Percentiles rank a stretch among this genome's conserved stretches.
phyloP scores from a whole-genome alignment of 2,797 vertebrate species.

The Thaleichthys pacificus region DNA sequence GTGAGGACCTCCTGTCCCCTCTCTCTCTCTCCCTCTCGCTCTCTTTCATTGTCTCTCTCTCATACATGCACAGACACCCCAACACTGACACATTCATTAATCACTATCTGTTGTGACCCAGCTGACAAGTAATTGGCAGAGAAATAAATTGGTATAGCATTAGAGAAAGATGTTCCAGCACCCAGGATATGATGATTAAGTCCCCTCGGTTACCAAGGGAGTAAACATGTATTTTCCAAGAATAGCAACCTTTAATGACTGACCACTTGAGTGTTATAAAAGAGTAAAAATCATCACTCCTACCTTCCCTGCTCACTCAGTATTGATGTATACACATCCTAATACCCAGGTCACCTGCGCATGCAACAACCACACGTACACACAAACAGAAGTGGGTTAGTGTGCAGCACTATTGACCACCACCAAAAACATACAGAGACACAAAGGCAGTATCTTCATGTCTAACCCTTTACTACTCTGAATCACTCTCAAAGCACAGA shows the following conservation, averaged over 20 bases:
- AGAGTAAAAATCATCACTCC: neutral
- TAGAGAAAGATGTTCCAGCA: neutral
- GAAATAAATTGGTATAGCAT: slow-evolving; percentile 45
- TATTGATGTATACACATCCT: neutral
- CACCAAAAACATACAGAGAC: neutral
- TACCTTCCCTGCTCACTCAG: neutral
- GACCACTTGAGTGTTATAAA: neutral
- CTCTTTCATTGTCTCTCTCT: neutral
- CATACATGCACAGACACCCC: slow-evolving; percentile 8
- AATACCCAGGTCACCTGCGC: neutral
- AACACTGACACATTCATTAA: slow-evolving; percentile 23
- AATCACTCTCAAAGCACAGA: no score
- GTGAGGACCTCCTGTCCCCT: neutral
- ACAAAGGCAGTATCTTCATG: neutral
- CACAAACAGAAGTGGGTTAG: neutral
- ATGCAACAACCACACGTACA: neutral
- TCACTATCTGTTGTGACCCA: slow-evolving; percentile 28
- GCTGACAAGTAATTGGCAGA: slow-evolving; percentile 50
- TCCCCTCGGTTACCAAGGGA: neutral
- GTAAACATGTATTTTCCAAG: neutral
- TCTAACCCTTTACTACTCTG: neutral
- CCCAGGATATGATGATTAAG: neutral
- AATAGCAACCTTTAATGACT: neutral
- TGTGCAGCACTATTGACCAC: neutral
- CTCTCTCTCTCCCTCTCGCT: no score